Evolutionary conservation across 2,113 vertebrate species (phyloP), one percentile per base, ranked within the genome.

Genomic region (Coturnix japonica): DNA sequence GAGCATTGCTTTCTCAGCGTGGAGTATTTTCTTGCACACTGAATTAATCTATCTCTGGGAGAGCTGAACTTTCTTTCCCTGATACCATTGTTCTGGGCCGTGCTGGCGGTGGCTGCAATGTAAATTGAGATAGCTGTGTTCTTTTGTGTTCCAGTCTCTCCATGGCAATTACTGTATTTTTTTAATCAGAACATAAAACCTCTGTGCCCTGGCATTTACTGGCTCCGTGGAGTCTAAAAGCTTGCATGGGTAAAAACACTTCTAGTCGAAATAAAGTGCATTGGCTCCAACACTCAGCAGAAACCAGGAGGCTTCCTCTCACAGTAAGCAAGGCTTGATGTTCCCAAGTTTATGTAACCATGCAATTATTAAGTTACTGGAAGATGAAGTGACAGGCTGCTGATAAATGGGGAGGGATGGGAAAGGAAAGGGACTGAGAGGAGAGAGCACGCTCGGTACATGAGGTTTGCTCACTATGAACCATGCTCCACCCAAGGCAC

Each of bases 91-190:
- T 83, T 85, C 90, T 11, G 72, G 57, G 53, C 77, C 3, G 2
- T 31, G 79, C 77, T 74, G 79, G 79, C 2, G n/a, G 56, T 47
- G 93, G 49, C 61, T 92, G 66, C 75, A 73, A 11, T 89, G 87
- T 91, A 89, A 94, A 93, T 94, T 76, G 84, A 95, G 91, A 93
- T 87, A 85, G 74, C 82, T 1, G 9, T 0, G 1, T 51, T 71
- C 82, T 93, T 91, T 93, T 85, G 60, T 90, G 65, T 91, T 86
- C 80, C 70, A 81, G 56, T 66, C 39, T 87, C 79, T 94, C 93
- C 90, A 74, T 91, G 86, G 73, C 83, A 93, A 76, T 95, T 87
- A 84, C 25, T 90, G 72, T 83, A n/a, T 30, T 76, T 76, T 80
- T 76, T 81, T 46, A 89, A 93, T 93, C 79, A 47, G 70, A 86